Evolutionary conservation across 2,888 invertebrate genomes (phyloP).

Genomic region (Mythimna ferrago): DNA sequence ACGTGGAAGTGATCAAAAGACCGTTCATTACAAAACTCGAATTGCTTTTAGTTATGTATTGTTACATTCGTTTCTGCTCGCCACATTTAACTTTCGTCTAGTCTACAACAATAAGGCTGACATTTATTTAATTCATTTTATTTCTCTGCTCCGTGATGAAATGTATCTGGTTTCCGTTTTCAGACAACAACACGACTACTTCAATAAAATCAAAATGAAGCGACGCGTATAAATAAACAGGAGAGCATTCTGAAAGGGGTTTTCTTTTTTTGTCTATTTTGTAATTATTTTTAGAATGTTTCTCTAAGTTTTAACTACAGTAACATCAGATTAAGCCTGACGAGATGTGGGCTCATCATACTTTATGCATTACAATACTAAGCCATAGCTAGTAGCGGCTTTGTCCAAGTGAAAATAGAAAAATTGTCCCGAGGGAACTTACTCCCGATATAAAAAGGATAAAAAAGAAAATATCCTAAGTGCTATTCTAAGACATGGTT

Average conservation of each 20-base stretch:
- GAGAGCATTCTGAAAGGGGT: constrained; percentile 32
- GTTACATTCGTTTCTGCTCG: constrained; percentile 26
- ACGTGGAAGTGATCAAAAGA: constrained; percentile 16
- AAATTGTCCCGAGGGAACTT: no score
- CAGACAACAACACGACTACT: constrained; percentile 23
- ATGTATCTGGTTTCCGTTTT: constrained; percentile 44
- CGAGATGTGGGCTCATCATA: no score
- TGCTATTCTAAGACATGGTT: no score
- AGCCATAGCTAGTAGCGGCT: no score
- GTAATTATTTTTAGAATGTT: constrained; percentile 39
- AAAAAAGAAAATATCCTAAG: no score
- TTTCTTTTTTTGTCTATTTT: constrained; percentile 40
- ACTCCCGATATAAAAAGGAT: no score
- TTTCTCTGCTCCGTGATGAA: constrained; percentile 30
- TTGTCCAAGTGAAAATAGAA: no score
- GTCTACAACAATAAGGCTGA: constrained; percentile 18
- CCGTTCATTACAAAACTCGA: constrained; percentile 17
- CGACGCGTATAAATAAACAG: constrained; percentile 50
- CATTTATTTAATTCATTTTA: constrained; percentile 30
- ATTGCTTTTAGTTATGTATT: constrained; percentile 31
- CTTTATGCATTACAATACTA: no score
- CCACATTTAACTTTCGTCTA: constrained; percentile 44
- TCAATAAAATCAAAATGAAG: constrained; percentile 51
- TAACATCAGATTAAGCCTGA: constrained; percentile 2
- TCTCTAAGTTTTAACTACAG: constrained; percentile 5